Percentiles rank a stretch among this genome's conserved stretches.
Conservation (phyloP, 1,140 invertebrate species). For the Chelonus insularis region DNA sequence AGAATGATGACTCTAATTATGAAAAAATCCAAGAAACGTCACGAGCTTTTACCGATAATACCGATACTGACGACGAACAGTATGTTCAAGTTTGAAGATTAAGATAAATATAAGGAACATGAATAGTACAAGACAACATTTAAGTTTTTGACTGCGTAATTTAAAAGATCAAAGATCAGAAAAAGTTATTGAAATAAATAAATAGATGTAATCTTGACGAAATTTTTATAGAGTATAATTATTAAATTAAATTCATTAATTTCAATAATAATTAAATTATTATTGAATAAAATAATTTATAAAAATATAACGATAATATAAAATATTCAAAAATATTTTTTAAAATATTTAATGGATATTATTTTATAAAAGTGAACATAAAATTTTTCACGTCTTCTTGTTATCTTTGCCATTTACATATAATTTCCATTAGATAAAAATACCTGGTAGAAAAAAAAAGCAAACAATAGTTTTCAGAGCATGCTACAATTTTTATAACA, state of each 20-base stretch:
- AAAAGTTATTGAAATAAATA: no score
- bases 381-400: neutral
- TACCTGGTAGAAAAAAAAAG: no score
- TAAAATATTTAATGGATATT: neutral
- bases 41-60: slow-evolving; percentile 33
- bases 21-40: slow-evolving; percentile 29
- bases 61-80: slow-evolving; percentile 50
- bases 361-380: neutral
- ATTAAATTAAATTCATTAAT: no score
- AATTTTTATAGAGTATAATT: no score
- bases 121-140: slow-evolving; percentile 13
- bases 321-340: no score
- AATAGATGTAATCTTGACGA: no score
- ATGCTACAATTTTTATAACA: slow-evolving; percentile 1
- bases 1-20: slow-evolving; percentile 37
- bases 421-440: no score
- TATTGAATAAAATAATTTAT: no score
- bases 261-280: no score
- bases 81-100: slow-evolving; percentile 50
- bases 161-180: no score
- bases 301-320: no score
- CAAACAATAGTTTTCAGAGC: neutral
- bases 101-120: neutral
- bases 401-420: slow-evolving; percentile 4
- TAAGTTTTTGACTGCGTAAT: no score